phyloP scores from a whole-genome alignment of 2,113 vertebrate genomes.

The Chitala chitala region DNA sequence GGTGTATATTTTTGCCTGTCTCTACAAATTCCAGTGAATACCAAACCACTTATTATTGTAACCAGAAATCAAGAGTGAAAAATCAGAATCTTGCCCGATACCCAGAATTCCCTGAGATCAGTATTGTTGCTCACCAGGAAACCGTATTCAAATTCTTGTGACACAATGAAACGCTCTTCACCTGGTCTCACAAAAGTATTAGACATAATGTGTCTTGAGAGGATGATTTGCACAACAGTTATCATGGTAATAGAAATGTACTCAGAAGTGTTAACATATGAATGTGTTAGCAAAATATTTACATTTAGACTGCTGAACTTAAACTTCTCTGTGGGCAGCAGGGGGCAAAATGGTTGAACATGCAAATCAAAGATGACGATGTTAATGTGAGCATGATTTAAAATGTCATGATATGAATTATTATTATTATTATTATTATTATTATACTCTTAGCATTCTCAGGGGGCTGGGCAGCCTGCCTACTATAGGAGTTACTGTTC shows the following conservation, averaged over 20 bases:
- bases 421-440: no score
- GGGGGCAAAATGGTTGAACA: background rate
- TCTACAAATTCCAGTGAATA: constrained; percentile 17
- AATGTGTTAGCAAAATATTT: background rate
- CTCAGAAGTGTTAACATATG: background rate
- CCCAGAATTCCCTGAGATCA: constrained; percentile 14
- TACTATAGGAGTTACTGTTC: no score
- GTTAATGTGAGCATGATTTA: no score
- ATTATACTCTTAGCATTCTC: no score
- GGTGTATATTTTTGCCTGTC: constrained; percentile 13
- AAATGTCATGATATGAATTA: no score
- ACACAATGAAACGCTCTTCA: background rate
- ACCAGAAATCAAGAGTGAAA: constrained; percentile 13
- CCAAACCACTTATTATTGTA: constrained; percentile 23
- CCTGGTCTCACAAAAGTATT: background rate
- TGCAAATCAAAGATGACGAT: no score
- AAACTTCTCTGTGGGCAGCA: background rate
- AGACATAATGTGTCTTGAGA: background rate
- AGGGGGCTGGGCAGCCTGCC: no score
- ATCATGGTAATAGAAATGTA: background rate
- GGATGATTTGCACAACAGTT: background rate
- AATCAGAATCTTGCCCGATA: background rate
- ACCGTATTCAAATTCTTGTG: constrained; percentile 6
- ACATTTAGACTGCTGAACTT: background rate
- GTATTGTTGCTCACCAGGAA: background rate